Conservation (phyloP, 2,797 vertebrate genomes). For the Karalla daura region DNA sequence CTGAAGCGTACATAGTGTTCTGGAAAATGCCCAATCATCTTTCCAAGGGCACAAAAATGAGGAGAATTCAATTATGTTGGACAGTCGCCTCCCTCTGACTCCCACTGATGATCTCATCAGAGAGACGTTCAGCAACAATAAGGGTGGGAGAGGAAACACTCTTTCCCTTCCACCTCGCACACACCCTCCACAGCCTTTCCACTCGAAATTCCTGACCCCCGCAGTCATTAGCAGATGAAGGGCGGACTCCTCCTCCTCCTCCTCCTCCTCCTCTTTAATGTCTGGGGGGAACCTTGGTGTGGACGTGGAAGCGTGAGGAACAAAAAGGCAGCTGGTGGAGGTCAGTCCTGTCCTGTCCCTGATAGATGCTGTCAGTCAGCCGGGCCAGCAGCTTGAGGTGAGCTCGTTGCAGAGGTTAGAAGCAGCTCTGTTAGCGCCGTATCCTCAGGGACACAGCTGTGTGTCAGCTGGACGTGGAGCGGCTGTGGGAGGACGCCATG, state of each 20-base stretch:
- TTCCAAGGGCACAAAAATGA: no score
- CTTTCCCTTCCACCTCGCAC: constrained; percentile 66
- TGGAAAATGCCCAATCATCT: no score
- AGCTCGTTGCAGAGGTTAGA: constrained; percentile 29
- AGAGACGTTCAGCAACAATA: constrained; percentile 66
- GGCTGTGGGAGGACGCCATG: constrained; percentile 16
- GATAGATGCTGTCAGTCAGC: constrained; percentile 29
- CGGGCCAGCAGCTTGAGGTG: constrained; percentile 23
- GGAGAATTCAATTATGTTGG: no score
- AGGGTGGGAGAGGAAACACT: constrained; percentile 66
- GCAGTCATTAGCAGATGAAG: constrained; percentile 47
- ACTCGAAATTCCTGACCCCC: constrained; percentile 62
- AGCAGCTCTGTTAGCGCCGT: not conserved
- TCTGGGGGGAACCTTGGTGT: constrained; percentile 32
- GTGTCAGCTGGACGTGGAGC: constrained; percentile 46
- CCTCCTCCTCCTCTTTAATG: constrained; percentile 44
- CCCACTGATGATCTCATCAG: constrained; percentile 66
- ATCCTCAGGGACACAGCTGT: constrained; percentile 16
- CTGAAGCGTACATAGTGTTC: not conserved
- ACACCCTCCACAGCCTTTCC: constrained; percentile 51
- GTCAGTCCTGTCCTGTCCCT: constrained; percentile 51
- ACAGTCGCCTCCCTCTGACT: constrained; percentile 48
- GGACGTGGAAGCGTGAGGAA: constrained; percentile 25
- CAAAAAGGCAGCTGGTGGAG: constrained; percentile 49
- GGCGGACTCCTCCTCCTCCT: constrained; percentile 8